These are phyloP conservation scores for Tuberolachnus salignus DNA, from an alignment of 2,888 invertebrate genomes.

Conservation along the genomic window DNA sequence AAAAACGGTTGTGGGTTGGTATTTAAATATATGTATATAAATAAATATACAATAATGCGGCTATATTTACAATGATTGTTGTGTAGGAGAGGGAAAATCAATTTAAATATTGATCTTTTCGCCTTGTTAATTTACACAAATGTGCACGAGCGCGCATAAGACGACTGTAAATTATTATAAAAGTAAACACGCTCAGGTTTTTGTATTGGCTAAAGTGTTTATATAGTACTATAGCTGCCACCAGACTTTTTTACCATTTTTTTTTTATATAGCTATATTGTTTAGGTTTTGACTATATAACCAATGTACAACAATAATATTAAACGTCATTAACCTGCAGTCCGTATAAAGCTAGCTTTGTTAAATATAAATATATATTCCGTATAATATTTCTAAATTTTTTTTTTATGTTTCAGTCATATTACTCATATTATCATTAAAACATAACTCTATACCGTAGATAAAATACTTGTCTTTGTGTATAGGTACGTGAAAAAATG, in stretches of 20 bases:
- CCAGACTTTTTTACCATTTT: too few relatives aligned
- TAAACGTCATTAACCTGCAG: slow-evolving; percentile 42
- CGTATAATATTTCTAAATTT: too few relatives aligned
- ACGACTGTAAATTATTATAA: slow-evolving; percentile 22
- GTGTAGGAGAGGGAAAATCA: neutral
- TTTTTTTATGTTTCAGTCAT: too few relatives aligned
- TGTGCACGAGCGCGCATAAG: neutral
- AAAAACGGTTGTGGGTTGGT: neutral
- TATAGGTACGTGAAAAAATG: slow-evolving; percentile 34
- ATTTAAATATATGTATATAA: neutral
- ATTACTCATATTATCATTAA: neutral
- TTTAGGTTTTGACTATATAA: slow-evolving; percentile 33
- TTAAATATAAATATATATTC: neutral
- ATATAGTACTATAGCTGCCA: slow-evolving; percentile 12
- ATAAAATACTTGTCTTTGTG: slow-evolving; percentile 13
- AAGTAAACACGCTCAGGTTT: slow-evolving; percentile 33
- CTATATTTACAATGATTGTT: too few relatives aligned
- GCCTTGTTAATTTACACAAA: slow-evolving; percentile 11
- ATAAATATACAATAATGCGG: neutral
- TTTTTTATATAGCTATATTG: slow-evolving; percentile 43
- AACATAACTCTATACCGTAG: neutral
- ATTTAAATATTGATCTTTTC: slow-evolving; percentile 6
- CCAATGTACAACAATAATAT: slow-evolving; percentile 33
- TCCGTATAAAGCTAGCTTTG: neutral
- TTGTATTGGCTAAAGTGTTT: slow-evolving; percentile 28